These are phyloP conservation scores for Alviniconcha marisindica DNA, from an alignment of 1,140 invertebrate species.

Conservation along the genomic window DNA sequence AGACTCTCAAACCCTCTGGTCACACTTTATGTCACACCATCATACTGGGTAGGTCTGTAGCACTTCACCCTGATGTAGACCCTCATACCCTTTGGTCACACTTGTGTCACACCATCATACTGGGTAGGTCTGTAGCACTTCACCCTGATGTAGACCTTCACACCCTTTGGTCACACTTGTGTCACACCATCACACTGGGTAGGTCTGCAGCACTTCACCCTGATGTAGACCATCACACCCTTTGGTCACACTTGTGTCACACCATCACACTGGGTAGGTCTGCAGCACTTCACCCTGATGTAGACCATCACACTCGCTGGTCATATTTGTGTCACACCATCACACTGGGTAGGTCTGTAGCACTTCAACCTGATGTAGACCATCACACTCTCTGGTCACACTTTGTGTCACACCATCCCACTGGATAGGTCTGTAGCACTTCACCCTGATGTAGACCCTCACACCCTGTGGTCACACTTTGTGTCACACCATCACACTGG, in stretches of 20 bases:
- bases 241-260: constrained; percentile 56
- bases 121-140: background rate
- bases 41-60: background rate
- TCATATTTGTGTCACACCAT: too few species aligned
- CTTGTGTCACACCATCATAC: constrained; percentile 30
- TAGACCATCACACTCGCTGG: too few species aligned
- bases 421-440: background rate
- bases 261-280: background rate
- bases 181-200: background rate
- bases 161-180: constrained; percentile 46
- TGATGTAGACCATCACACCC: constrained; percentile 27
- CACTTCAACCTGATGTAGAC: background rate
- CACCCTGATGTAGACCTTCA: background rate
- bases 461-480: too few species aligned
- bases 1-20: constrained; percentile 52
- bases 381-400: constrained; percentile 34
- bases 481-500: too few species aligned
- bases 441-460: background rate
- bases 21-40: constrained; percentile 41
- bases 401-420: constrained; percentile 30
- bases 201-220: background rate
- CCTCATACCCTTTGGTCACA: constrained; percentile 35
- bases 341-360: too few species aligned
- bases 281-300: background rate
- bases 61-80: background rate